phyloP scores from a whole-genome alignment of 2,888 invertebrate species.

The Syritta pipiens region DNA sequence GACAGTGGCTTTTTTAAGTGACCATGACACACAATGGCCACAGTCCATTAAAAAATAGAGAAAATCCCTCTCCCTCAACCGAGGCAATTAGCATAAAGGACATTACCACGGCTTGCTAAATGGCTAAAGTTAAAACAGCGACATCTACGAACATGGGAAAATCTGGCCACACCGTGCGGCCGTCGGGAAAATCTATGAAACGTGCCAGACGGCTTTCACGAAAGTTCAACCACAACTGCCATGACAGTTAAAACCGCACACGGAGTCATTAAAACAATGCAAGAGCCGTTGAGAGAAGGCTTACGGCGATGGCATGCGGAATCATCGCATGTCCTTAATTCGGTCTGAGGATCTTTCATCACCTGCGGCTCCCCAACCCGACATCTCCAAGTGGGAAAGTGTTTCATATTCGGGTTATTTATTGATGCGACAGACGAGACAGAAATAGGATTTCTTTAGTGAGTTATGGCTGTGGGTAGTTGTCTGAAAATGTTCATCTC shows the following conservation, averaged over 20 bases:
- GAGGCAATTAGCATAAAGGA: slow-evolving; percentile 27
- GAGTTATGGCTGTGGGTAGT: too few species aligned
- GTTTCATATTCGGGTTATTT: too few species aligned
- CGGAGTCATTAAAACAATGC: neutral
- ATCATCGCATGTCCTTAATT: too few species aligned
- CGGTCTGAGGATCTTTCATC: too few species aligned
- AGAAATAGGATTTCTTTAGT: too few species aligned
- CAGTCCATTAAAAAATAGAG: slow-evolving; percentile 12
- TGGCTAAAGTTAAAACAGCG: slow-evolving; percentile 1
- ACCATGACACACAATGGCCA: slow-evolving; percentile 4
- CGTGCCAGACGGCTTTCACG: neutral
- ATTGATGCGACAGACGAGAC: too few species aligned
- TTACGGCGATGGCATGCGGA: too few species aligned
- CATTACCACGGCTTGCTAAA: neutral
- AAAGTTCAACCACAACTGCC: neutral
- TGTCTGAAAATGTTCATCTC: too few species aligned
- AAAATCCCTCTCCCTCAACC: neutral
- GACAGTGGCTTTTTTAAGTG: neutral
- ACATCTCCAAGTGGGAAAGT: too few species aligned
- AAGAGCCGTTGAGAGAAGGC: too few species aligned
- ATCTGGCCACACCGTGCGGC: neutral
- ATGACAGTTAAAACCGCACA: neutral
- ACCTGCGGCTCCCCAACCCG: too few species aligned
- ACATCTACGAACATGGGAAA: neutral
- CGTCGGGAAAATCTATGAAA: neutral